Evolutionary conservation across 2,113 vertebrate species (phyloP).

Genomic region (Clupea harengus): DNA sequence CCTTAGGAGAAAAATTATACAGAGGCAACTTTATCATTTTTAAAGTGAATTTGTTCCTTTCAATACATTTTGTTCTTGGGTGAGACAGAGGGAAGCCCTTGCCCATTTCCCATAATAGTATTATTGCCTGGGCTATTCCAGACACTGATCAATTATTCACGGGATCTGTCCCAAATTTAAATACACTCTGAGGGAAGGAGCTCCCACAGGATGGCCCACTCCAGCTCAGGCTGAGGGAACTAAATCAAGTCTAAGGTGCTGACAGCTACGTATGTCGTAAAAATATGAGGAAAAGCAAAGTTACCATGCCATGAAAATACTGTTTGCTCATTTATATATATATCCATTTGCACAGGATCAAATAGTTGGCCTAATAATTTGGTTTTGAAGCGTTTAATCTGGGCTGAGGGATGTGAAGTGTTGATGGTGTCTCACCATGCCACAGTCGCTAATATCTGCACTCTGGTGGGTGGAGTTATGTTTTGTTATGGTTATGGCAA

Average conservation of each 20-base stretch:
- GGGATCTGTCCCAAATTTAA: conserved; percentile 22
- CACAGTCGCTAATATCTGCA: too few relatives aligned
- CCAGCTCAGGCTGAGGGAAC: neutral
- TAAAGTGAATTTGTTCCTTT: neutral
- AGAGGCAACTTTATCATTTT: neutral
- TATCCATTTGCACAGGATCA: too few relatives aligned
- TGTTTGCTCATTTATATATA: too few relatives aligned
- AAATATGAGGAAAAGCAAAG: neutral
- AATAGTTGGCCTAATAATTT: too few relatives aligned
- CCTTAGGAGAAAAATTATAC: neutral
- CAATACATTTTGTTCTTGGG: neutral
- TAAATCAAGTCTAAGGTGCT: neutral
- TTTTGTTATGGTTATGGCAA: too few relatives aligned
- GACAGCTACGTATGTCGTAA: neutral
- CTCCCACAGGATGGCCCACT: neutral
- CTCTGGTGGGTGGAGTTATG: too few relatives aligned
- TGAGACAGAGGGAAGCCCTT: neutral
- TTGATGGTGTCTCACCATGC: too few relatives aligned
- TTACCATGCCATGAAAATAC: too few relatives aligned
- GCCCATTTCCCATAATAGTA: neutral
- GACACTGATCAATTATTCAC: conserved; percentile 33
- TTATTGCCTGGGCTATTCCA: neutral
- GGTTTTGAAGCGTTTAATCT: too few relatives aligned
- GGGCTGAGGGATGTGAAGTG: too few relatives aligned
- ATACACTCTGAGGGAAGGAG: neutral